Conservation (phyloP, 2,888 invertebrate species). For the Drosophila prolongata region DNA sequence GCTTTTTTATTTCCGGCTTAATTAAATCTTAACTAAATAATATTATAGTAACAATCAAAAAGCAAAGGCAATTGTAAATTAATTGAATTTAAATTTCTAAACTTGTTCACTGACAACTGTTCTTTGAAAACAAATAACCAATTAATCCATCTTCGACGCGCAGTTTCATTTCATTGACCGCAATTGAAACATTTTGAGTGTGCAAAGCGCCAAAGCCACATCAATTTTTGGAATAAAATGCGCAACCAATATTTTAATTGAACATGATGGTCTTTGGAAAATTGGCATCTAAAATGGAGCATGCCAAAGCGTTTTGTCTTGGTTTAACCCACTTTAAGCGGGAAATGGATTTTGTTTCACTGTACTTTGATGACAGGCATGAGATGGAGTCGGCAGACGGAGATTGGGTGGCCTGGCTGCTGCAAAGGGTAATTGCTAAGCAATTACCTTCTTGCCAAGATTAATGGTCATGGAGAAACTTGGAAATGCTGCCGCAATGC, state of each 20-base stretch:
- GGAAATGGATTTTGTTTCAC: slow-evolving; percentile 14
- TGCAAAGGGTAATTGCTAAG: slow-evolving; percentile 77
- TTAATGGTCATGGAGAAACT: slow-evolving; percentile 79
- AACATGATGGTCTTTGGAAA: slow-evolving; percentile 13
- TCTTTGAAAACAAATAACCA: not conserved
- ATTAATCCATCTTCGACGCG: slow-evolving; percentile 8
- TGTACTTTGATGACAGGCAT: slow-evolving; percentile 25
- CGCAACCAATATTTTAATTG: slow-evolving; percentile 14
- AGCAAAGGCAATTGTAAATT: not conserved
- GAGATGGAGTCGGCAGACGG: not conserved
- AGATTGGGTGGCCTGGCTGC: slow-evolving; percentile 24
- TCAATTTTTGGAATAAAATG: slow-evolving; percentile 13
- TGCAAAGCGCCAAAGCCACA: slow-evolving; percentile 6
- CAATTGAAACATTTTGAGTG: slow-evolving; percentile 19
- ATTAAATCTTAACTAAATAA: no score
- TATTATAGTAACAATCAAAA: no score
- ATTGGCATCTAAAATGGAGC: slow-evolving; percentile 6
- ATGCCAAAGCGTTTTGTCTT: not conserved
- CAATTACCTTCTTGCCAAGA: slow-evolving; percentile 80
- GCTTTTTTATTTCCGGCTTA: no score
- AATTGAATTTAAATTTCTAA: not conserved
- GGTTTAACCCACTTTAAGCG: not conserved
- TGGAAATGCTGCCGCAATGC: slow-evolving; percentile 78
- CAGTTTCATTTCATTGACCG: slow-evolving; percentile 12
- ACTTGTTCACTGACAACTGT: no score